These are phyloP conservation scores for Apostichopus leukothele DNA, from an alignment of 53 echinoderm and acorn worm species.

Conservation along the genomic window DNA sequence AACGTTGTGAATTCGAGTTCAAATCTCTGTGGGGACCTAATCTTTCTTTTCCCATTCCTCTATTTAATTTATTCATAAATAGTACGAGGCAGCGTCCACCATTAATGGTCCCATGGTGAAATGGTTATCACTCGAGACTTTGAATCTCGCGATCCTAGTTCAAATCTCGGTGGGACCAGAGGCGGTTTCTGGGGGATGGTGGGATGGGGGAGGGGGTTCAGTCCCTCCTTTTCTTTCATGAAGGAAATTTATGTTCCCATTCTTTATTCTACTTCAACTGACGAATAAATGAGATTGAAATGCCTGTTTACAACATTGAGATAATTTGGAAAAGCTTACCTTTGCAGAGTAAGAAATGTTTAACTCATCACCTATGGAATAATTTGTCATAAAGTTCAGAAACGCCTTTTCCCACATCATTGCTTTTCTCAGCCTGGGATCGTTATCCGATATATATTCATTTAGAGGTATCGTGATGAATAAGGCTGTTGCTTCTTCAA, in stretches of 20 bases:
- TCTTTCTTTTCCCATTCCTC: no score
- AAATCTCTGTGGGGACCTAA: not conserved
- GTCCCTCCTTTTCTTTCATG: no score
- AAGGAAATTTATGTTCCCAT: no score
- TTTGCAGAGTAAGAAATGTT: slow-evolving; percentile 15
- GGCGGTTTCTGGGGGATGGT: no score
- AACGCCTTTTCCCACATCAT: slow-evolving; percentile 18
- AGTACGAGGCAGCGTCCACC: no score
- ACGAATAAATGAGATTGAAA: no score
- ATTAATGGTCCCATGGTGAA: slow-evolving; percentile 21
- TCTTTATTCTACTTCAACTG: no score
- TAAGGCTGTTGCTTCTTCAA: not conserved
- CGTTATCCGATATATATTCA: not conserved
- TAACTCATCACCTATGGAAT: not conserved
- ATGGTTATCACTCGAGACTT: slow-evolving; percentile 37
- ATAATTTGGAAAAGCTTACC: not conserved
- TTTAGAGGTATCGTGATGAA: slow-evolving; percentile 1
- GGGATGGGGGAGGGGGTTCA: no score
- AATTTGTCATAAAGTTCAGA: slow-evolving; percentile 4
- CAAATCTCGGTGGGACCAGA: slow-evolving; percentile 15
- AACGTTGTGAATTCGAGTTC: not conserved
- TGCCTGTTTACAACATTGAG: no score
- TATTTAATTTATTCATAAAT: no score
- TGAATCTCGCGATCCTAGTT: slow-evolving; percentile 35
- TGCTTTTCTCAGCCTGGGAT: not conserved